Evolutionary conservation across 2,888 invertebrate species (phyloP).

Genomic region (Holacanthella duospinosa): DNA sequence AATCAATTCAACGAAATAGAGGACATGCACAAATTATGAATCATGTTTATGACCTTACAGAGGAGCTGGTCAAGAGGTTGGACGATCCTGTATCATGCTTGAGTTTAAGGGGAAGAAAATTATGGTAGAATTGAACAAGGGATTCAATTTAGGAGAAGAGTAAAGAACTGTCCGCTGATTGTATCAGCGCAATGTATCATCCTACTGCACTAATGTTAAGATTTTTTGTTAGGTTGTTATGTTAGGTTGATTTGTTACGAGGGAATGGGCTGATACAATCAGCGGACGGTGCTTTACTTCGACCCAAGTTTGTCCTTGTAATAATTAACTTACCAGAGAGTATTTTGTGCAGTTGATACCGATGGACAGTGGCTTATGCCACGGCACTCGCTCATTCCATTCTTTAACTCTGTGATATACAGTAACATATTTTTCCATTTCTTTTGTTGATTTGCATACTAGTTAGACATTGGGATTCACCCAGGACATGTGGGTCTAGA

Average conservation of each 20-base stretch:
- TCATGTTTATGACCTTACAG: slow-evolving; percentile 43
- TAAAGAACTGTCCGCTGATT: neutral
- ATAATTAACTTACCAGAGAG: neutral
- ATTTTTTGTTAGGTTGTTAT: no score
- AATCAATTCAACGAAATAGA: slow-evolving; percentile 8
- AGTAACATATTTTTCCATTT: no score
- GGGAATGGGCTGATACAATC: no score
- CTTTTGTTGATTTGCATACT: neutral
- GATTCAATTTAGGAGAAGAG: neutral
- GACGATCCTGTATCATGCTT: slow-evolving; percentile 93
- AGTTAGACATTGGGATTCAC: slow-evolving; percentile 96
- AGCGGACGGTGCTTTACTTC: no score
- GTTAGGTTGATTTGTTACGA: no score
- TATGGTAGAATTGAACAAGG: slow-evolving; percentile 64
- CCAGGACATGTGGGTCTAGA: slow-evolving; percentile 96
- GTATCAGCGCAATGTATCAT: neutral
- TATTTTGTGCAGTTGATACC: neutral
- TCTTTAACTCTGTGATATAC: no score
- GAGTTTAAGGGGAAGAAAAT: slow-evolving; percentile 99
- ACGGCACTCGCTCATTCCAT: no score
- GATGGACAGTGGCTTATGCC: neutral
- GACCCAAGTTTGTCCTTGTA: neutral
- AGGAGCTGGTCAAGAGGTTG: slow-evolving; percentile 98
- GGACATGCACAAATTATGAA: slow-evolving; percentile 5
- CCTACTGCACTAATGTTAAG: no score